These are phyloP conservation scores for Lysandra coridon DNA, from an alignment of 2,888 invertebrate genomes.

Conservation along the genomic window DNA sequence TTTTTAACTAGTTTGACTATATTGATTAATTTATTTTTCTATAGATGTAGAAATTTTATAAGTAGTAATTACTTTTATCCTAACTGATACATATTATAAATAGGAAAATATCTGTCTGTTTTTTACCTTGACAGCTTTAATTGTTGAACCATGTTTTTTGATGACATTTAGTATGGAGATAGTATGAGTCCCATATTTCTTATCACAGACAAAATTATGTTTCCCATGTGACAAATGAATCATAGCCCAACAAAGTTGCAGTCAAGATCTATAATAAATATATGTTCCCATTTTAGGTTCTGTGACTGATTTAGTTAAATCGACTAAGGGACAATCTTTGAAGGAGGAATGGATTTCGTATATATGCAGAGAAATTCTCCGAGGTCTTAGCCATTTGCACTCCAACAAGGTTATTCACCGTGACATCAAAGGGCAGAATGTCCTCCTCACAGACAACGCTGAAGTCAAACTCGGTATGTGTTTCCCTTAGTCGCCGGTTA, in stretches of 20 bases:
- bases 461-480: conserved; percentile 97
- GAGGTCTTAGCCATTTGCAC: conserved; percentile 98
- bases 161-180: neutral
- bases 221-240: neutral
- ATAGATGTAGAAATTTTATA: too few relatives aligned
- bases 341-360: conserved; percentile 99
- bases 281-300: conserved; percentile 81
- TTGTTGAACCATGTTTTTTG: too few relatives aligned
- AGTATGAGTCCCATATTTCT: neutral
- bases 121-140: too few relatives aligned
- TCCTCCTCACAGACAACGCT: conserved; percentile 98
- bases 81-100: neutral
- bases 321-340: conserved; percentile 97
- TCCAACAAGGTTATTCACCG: conserved; percentile 99
- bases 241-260: neutral
- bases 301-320: conserved; percentile 99
- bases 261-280: neutral
- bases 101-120: too few relatives aligned
- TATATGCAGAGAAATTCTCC: conserved; percentile 96
- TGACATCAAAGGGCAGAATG: conserved; percentile 99
- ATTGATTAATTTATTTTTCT: too few relatives aligned
- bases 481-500: neutral
- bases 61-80: neutral
- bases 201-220: neutral
- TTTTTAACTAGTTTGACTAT: too few relatives aligned